Percentiles rank a stretch among this genome's conserved stretches.
These are phyloP conservation scores for Trypoxylon attenuatum DNA, from an alignment of 2,888 invertebrate genomes.

Conservation along the genomic window DNA sequence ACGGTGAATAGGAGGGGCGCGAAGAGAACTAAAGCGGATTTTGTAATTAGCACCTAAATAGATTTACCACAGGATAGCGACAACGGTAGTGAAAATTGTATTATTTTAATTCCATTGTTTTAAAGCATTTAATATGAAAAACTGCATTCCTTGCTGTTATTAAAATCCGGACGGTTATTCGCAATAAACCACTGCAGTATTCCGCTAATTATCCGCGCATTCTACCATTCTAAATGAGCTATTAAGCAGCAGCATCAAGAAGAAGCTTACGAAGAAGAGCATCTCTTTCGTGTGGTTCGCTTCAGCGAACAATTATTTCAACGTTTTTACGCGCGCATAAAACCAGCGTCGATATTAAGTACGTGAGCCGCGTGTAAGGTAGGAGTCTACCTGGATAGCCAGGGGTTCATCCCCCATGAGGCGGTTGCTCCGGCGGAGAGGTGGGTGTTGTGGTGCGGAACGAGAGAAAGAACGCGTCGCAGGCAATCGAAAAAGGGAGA, in stretches of 20 bases:
- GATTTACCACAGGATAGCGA: no score
- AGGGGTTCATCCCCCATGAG: constrained; percentile 29
- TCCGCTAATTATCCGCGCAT: neutral
- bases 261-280: no score
- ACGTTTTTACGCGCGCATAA: neutral
- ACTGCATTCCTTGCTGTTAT: no score
- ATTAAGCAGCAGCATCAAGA: neutral
- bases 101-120: neutral
- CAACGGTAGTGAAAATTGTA: no score
- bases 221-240: neutral
- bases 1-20: no score
- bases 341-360: constrained; percentile 33
- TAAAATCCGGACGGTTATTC: no score
- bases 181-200: neutral
- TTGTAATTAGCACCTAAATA: no score
- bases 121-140: neutral
- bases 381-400: constrained; percentile 39
- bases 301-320: no score
- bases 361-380: constrained; percentile 16
- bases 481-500: constrained; percentile 16
- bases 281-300: no score
- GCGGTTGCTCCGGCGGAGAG: constrained; percentile 22
- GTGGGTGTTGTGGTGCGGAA: constrained; percentile 8
- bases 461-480: constrained; percentile 1
- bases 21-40: no score